Conservation (phyloP, 2,113 vertebrate species). For the Suncus etruscus region DNA sequence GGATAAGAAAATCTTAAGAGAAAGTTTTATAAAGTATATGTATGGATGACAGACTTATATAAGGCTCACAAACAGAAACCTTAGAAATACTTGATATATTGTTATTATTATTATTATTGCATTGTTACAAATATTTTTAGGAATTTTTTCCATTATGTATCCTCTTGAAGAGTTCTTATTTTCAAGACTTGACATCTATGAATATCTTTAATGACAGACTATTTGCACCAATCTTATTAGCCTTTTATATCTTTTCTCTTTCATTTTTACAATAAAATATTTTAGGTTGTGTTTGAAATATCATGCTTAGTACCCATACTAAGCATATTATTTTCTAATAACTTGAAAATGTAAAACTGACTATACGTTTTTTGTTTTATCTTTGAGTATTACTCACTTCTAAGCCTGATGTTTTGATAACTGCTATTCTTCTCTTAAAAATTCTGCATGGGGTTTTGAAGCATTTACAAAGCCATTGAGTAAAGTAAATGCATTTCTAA, state of each 20-base stretch:
- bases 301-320: neutral
- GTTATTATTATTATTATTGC: neutral
- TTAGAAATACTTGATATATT: neutral
- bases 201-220: neutral
- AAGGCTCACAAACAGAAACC: neutral
- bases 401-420: constrained; percentile 74
- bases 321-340: constrained; percentile 62
- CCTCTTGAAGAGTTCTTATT: neutral
- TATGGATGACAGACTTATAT: neutral
- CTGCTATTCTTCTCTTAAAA: constrained; percentile 62
- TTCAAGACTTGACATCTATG: neutral
- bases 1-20: neutral
- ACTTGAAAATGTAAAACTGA: constrained; percentile 72
- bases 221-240: neutral
- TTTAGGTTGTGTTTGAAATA: neutral
- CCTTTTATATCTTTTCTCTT: constrained; percentile 63
- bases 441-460: constrained; percentile 55
- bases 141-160: neutral
- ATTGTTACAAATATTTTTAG: neutral
- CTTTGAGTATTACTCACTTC: constrained; percentile 61
- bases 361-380: constrained; percentile 57
- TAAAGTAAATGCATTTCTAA: constrained; percentile 61
- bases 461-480: neutral
- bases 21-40: neutral
- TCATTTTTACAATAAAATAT: constrained; percentile 58